Percentiles rank a stretch among this genome's conserved stretches.
Evolutionary conservation across 2,888 invertebrate species (phyloP).

Genomic region (Notocelia uddmanniana): DNA sequence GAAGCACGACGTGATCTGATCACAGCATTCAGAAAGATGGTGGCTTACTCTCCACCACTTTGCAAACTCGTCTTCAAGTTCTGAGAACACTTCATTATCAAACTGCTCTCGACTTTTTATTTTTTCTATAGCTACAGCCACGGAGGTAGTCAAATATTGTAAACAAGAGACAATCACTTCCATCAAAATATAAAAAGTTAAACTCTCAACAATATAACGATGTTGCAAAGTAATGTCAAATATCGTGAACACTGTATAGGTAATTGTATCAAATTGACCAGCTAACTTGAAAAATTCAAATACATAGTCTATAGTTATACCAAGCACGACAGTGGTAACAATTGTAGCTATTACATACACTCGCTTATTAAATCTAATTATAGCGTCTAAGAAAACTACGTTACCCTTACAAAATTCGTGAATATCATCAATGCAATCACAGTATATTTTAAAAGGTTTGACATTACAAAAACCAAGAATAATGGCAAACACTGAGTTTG

Average conservation of each 20-base stretch:
- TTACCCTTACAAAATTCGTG: slow-evolving; percentile 5
- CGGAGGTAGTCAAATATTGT: slow-evolving; percentile 9
- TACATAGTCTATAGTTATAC: not conserved
- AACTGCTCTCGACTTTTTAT: not conserved
- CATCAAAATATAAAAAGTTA: not conserved
- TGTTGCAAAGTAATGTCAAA: not conserved
- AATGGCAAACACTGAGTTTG: not conserved
- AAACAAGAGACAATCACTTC: slow-evolving; percentile 10
- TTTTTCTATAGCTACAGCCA: not conserved
- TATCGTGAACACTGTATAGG: not conserved
- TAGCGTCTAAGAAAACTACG: not conserved
- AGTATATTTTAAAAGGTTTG: not conserved
- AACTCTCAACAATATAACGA: slow-evolving; percentile 1
- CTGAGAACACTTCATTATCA: not conserved
- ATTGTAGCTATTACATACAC: not conserved
- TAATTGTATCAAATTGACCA: not conserved
- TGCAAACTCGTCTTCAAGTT: not conserved
- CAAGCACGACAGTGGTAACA: not conserved
- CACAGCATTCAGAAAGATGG: not conserved
- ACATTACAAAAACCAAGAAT: not conserved
- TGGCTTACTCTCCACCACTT: not conserved
- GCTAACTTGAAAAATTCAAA: not conserved
- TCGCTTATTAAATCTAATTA: not conserved
- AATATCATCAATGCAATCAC: not conserved
- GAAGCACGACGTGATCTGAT: not conserved